phyloP scores from a whole-genome alignment of 2,888 invertebrate species.

The Ariolimax columbianus region DNA sequence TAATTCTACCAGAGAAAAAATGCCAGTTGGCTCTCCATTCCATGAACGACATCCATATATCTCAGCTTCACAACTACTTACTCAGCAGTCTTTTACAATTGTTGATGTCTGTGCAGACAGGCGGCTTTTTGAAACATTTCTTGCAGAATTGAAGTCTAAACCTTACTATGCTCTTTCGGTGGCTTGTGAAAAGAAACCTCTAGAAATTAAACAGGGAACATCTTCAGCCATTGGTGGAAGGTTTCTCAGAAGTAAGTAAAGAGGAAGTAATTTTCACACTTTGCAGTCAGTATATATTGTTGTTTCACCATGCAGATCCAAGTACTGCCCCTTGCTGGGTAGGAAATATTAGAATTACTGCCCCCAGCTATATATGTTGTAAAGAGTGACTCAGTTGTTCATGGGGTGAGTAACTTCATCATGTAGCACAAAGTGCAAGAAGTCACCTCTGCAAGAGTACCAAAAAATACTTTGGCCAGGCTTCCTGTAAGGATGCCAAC shows the following conservation, averaged over 20 bases:
- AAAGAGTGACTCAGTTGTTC: too few species aligned
- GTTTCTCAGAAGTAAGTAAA: conserved; percentile 66
- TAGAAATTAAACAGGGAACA: conserved; percentile 24
- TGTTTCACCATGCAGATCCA: too few species aligned
- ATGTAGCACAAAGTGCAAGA: too few species aligned
- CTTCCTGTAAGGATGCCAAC: too few species aligned
- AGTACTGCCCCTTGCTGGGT: too few species aligned
- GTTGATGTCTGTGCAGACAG: conserved; percentile 76
- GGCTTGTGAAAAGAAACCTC: conserved; percentile 75
- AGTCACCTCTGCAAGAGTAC: too few species aligned
- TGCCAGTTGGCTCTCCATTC: neutral
- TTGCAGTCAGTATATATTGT: conserved; percentile 3
- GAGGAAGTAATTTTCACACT: neutral
- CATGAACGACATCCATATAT: neutral
- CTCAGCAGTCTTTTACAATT: conserved; percentile 72
- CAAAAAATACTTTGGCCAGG: too few species aligned
- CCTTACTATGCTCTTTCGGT: conserved; percentile 73
- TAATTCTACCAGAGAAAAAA: neutral
- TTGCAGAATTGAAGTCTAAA: conserved; percentile 74
- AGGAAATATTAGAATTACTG: too few species aligned
- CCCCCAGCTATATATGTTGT: too few species aligned
- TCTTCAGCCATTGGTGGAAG: conserved; percentile 71
- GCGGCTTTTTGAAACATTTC: conserved; percentile 74
- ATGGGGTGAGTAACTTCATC: too few species aligned
- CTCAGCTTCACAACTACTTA: conserved; percentile 32